phyloP scores from a whole-genome alignment of 2,888 invertebrate genomes.

The Caenorhabditis wallacei region DNA sequence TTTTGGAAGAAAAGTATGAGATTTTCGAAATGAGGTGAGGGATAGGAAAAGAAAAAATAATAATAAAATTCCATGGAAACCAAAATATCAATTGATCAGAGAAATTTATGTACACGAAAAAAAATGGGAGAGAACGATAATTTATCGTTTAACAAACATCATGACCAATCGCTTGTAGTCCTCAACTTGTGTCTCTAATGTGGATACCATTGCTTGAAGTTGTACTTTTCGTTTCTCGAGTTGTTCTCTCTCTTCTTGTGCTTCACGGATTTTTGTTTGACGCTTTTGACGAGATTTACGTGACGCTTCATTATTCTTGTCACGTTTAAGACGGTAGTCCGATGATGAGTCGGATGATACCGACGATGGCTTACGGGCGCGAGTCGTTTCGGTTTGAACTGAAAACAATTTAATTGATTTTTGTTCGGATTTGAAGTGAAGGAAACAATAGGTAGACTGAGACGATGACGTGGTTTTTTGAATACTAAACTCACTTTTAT shows the following conservation, averaged over 20 bases:
- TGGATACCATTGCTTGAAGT: slow-evolving; percentile 62
- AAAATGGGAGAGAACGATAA: slow-evolving; percentile 20
- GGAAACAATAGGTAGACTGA: background rate
- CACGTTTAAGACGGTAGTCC: slow-evolving; percentile 68
- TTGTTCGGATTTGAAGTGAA: background rate
- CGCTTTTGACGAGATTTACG: slow-evolving; percentile 68
- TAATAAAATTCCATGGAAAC: background rate
- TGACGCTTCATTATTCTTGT: slow-evolving; percentile 71
- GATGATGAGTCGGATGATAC: slow-evolving; percentile 41
- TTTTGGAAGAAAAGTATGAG: background rate
- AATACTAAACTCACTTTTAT: slow-evolving; percentile 46
- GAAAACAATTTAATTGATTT: background rate
- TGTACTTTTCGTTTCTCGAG: slow-evolving; percentile 66
- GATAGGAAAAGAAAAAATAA: background rate
- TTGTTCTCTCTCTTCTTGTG: slow-evolving; percentile 49
- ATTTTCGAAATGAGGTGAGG: background rate
- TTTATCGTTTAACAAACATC: slow-evolving; percentile 61
- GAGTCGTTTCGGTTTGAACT: slow-evolving; percentile 7
- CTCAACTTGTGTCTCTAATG: slow-evolving; percentile 68
- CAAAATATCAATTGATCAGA: background rate
- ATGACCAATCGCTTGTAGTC: slow-evolving; percentile 72
- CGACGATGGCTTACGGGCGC: slow-evolving; percentile 49
- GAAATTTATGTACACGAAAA: slow-evolving; percentile 14
- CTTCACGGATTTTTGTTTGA: slow-evolving; percentile 63
- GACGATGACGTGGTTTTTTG: slow-evolving; percentile 39